Base-by-base conservation (phyloP, 2,888 invertebrate species). In the Synanthedon formicaeformis region DNA sequence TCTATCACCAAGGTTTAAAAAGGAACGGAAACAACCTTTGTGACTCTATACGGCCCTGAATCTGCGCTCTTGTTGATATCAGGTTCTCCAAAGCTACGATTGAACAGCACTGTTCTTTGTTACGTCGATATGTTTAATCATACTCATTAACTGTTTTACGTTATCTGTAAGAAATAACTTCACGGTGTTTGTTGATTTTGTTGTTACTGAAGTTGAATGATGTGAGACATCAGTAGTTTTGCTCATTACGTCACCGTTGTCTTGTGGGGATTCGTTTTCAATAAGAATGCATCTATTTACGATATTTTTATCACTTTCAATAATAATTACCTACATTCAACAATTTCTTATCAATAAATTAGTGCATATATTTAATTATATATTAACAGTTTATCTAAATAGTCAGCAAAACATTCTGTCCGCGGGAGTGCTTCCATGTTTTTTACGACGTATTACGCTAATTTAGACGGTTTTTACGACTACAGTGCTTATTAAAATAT, bases 391-490 rank as follows among this genome's bases (percentile, higher is more conserved):
- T 50, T 53, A 41, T 56, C 48, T 67, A 68, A 40, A 48, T 72
- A 80, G 71, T 73, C 82, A 81, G 81, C 79, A 79, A 83, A 45
- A 72, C 81, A 80, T 81, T 85, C 84, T 86, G 86, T 86, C 86
- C 86, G 84, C 79, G 73, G 78, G 75, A 79, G 86, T 86, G 86
- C 86, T 86, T 86, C 86, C 86, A 86, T 77, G 78, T 84, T 85
- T 85, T 34, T 80, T 84, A 84, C 75, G 75, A 80, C 72, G 71
- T 79, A 72, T 61, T 34, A 49, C 49, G 72, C 75, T 77, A 78
- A 79, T 80, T 77, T 81, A 78, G 73, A 79, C 67, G 68, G 75
- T 75, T 81, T 81, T 78, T 81, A 80, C 69, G 71, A 69, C 55
- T 66, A 69, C 71, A 71, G 68, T 65, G 71, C 72, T 66, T 67